Base-by-base conservation (phyloP, 1,140 invertebrate species). In the Pteromalus puparum region DNA sequence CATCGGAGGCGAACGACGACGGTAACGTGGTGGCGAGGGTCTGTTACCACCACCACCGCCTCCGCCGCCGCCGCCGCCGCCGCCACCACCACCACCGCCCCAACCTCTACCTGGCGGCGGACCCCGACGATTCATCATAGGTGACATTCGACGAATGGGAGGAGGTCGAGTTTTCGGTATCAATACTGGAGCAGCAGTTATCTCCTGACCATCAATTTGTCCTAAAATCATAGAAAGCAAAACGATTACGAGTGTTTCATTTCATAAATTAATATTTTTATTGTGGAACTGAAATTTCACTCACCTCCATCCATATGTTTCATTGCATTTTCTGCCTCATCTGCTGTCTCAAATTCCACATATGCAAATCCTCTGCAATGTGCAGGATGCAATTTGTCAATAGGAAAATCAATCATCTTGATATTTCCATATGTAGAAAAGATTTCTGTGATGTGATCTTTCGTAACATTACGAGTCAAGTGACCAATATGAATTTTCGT, bases 231-330 rank as follows among this genome's bases (percentile, higher is more conserved):
- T 7, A 74, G 34, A n/a, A 74, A 34, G 21, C 21, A 15, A 74
- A 74, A 42, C 24, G 34, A 13, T 76, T 76, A 81, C 42, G 46
- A 73, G 83, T 38, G 38, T 61, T 61, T 0, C 5, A n/a, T 70
- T 13, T 72, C 12, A 48, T 26, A 10, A 10, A n/a, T n/a, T n/a
- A n/a, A 68, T 24, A 26, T 28, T 28, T 30, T 70, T 68, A 68
- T 12, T 2, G 9, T 83, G 53, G 24, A 38, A 65, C 34, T 21
- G n/a, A 18, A 38, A 28, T 30, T 65, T 48, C 79, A 70, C 82
- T 87, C 94, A 95, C 97, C 99, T 92, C 99, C 99, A 94, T 99
- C 98, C 99, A 99, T 99, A 89, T 99, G 98, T 93, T 99, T 99
- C 95, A 99, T 98, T 0, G 99, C 99, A 93, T 98, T 98, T 92